A percentile compares a stretch with the other conserved stretches of the same genome.
These are phyloP conservation scores for Chlorops oryzae DNA, from an alignment of 1,140 invertebrate species.

Conservation along the genomic window DNA sequence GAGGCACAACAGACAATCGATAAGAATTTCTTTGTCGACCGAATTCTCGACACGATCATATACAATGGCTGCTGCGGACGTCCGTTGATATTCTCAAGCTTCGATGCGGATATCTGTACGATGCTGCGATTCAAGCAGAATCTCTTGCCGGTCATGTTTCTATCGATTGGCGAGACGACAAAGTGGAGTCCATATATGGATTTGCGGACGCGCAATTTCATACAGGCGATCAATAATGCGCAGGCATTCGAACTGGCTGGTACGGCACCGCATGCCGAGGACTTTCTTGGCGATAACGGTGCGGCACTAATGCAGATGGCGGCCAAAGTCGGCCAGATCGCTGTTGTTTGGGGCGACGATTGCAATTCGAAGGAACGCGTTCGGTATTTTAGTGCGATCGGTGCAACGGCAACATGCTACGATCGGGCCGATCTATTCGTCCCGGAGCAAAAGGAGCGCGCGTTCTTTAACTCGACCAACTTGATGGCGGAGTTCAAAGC, in stretches of 20 bases:
- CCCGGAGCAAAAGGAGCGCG: conserved; percentile 27
- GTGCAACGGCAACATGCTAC: conserved; percentile 87
- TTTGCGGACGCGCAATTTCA: conserved; percentile 69
- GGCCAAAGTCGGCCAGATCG: conserved; percentile 67
- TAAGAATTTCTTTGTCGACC: conserved; percentile 82
- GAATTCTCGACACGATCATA: conserved; percentile 67
- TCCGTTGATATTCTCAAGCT: conserved; percentile 86
- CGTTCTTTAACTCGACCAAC: conserved; percentile 38
- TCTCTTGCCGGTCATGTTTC: conserved; percentile 87
- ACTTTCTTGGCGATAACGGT: conserved; percentile 66
- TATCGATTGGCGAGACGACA: conserved; percentile 76
- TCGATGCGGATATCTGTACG: conserved; percentile 89
- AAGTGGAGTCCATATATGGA: conserved; percentile 80
- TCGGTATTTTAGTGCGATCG: conserved; percentile 74
- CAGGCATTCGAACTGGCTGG: conserved; percentile 74
- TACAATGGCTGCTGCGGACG: conserved; percentile 68
- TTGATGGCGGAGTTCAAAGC: conserved; percentile 36
- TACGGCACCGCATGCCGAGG: conserved; percentile 85
- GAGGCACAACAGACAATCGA: conserved; percentile 88
- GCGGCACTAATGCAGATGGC: conserved; percentile 68
- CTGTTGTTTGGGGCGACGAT: conserved; percentile 94
- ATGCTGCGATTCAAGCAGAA: conserved; percentile 92
- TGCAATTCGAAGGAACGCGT: conserved; percentile 82
- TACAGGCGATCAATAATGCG: conserved; percentile 76
- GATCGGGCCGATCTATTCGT: conserved; percentile 69